Percentiles rank a stretch among this genome's conserved stretches.
phyloP scores from a whole-genome alignment of 2,797 vertebrate species.

The Rhadinocentrus ornatus region DNA sequence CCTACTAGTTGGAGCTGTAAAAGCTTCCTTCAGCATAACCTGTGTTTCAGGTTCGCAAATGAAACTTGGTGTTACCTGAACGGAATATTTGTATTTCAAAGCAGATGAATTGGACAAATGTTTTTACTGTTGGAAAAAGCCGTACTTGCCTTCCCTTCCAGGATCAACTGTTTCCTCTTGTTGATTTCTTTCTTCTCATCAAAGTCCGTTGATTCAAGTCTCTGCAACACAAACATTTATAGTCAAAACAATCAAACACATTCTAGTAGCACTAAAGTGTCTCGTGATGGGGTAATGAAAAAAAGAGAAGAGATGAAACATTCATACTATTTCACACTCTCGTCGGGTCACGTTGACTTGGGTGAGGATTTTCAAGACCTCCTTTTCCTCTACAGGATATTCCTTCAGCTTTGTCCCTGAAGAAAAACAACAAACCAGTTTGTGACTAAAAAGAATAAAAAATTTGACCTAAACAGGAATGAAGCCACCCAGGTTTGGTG shows the following conservation, averaged over 20 bases:
- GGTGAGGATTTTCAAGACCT: conserved; percentile 90
- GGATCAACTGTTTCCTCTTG: conserved; percentile 94
- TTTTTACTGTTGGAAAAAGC: background rate
- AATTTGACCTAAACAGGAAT: background rate
- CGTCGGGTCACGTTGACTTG: conserved; percentile 94
- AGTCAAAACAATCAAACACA: background rate
- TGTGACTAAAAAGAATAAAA: background rate
- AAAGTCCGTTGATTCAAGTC: conserved; percentile 91
- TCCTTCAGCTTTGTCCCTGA: conserved; percentile 90
- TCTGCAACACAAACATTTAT: conserved; percentile 75
- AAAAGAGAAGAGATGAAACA: background rate
- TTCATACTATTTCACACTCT: conserved; percentile 91
- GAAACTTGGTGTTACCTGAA: background rate
- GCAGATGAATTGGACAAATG: background rate
- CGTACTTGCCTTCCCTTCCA: conserved; percentile 91
- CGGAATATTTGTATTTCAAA: background rate
- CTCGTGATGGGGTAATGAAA: background rate
- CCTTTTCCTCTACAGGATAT: conserved; percentile 84
- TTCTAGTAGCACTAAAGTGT: background rate
- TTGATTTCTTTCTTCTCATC: conserved; percentile 97
- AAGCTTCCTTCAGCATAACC: background rate
- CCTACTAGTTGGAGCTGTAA: background rate
- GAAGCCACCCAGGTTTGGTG: background rate
- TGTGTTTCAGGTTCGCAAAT: background rate
- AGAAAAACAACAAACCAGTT: conserved; percentile 1